A percentile compares a stretch with the other conserved stretches of the same genome.
These are phyloP conservation scores for Tragopan temminckii DNA, from an alignment of 2,797 vertebrate genomes.

Conservation along the genomic window DNA sequence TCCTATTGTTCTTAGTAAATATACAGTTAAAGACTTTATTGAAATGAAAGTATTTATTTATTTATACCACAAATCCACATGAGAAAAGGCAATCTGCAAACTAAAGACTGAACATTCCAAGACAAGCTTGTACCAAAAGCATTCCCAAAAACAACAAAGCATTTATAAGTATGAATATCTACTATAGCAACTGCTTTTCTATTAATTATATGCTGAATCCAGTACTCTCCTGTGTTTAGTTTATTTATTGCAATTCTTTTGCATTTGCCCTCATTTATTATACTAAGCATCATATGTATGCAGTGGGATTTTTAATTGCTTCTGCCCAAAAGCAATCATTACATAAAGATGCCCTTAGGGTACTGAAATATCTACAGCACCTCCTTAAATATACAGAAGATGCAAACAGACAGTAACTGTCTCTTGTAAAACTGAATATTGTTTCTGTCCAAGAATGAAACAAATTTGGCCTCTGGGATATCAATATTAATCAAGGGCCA, in stretches of 20 bases:
- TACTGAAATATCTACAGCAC: conserved; percentile 15
- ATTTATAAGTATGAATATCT: neutral
- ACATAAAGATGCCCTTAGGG: conserved; percentile 51
- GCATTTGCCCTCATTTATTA: conserved; percentile 38
- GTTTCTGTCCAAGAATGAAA: conserved; percentile 2
- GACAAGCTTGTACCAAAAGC: neutral
- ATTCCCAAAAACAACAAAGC: neutral
- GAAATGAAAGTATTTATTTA: neutral
- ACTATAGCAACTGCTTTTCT: neutral
- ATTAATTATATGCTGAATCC: neutral
- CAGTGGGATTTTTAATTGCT: conserved; percentile 41
- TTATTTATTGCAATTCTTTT: conserved; percentile 29
- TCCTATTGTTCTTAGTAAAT: neutral
- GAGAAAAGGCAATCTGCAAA: neutral
- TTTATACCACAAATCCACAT: neutral
- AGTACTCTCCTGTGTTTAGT: neutral
- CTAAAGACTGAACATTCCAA: neutral
- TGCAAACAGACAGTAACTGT: neutral
- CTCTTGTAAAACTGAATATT: conserved; percentile 1
- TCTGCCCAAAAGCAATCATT: conserved; percentile 33
- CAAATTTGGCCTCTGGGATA: neutral
- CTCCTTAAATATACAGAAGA: conserved; percentile 3
- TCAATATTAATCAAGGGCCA: neutral
- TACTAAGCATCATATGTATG: conserved; percentile 32
- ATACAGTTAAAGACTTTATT: neutral